Base-by-base conservation (phyloP, 2,888 invertebrate species). In the Synergus itoensis region DNA sequence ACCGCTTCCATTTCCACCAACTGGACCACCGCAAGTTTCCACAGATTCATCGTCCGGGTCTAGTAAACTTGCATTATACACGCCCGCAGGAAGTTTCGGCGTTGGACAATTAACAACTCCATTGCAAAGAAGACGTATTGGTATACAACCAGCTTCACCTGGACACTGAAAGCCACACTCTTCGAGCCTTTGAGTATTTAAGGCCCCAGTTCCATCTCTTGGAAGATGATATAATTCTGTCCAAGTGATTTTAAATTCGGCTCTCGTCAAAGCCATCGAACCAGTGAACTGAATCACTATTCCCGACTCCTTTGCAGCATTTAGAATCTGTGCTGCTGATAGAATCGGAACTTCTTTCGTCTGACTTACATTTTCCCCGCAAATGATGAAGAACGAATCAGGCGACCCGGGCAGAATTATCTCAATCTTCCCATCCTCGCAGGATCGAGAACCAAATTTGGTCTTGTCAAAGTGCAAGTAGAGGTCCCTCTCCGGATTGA, bases 161-260 rank as follows among this genome's bases (percentile, higher is more conserved):
- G 98, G 98, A 92, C 98, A 98, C 80, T 96, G 95, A 88, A 98
- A 98, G 86, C 96, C 97, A 91, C 98, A 98, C 40, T 95, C 95
- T 82, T 94, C 94, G 76, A 97, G 92, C 83, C 96, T 94, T 48
- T 97, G 96, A 0, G 96, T 96, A 94, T 96, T 96, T 57, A 96
- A 91, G 40, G 95, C 95, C 0, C 97, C 97, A 85, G 97, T 96
- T 28, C 95, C 95, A 91, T 97, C 97, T 85, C 97, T 94, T 0
- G 97, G 97, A 86, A 98, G 93, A 91, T 97, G 97, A 89, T 95
- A 97, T 62, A 98, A 93, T 86, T 98, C 98, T 2, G 97, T 98
- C 98, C 98, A 98, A 16, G 96, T 97, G 53, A 98, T 95, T 90
- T 97, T 97, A 89, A 98, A 98, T 14, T 97, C 96, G 12, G 97